A percentile compares a stretch with the other conserved stretches of the same genome.
Conservation (phyloP, 92 coral and sea anemone genomes). For the Isaurus tuberculatus region DNA sequence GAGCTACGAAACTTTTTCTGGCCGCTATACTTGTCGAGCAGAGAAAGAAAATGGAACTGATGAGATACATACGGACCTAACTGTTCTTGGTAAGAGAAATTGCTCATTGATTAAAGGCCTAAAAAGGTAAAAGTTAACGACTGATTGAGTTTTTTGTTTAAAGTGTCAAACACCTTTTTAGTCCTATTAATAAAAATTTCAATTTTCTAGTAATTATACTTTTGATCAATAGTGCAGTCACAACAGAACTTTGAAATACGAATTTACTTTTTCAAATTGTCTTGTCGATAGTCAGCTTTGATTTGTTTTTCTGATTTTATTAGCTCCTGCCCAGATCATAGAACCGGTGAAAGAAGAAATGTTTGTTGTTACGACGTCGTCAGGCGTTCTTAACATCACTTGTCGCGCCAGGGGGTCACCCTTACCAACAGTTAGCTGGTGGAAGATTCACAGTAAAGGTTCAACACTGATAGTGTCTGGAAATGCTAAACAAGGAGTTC, state of each 20-base stretch:
- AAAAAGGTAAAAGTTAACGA: neutral
- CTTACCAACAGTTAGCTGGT: conserved; percentile 69
- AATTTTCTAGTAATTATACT: too few species aligned
- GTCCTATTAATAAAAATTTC: too few species aligned
- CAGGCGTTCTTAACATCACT: conserved; percentile 43
- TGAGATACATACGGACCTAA: conserved; percentile 8
- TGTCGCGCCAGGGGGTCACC: conserved; percentile 81
- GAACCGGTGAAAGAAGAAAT: neutral
- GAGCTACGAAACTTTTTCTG: conserved; percentile 19
- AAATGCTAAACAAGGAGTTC: conserved; percentile 25
- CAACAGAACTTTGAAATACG: too few species aligned
- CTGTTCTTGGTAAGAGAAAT: conserved; percentile 10
- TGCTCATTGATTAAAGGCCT: too few species aligned
- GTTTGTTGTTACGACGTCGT: conserved; percentile 7
- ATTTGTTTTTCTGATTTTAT: neutral
- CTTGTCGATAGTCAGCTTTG: neutral
- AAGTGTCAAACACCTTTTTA: too few species aligned
- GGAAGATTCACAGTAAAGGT: conserved; percentile 42
- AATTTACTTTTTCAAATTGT: too few species aligned
- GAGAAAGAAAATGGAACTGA: conserved; percentile 21
- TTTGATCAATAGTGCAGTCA: too few species aligned
- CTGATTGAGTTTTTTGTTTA: too few species aligned
- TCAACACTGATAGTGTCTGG: conserved; percentile 15
- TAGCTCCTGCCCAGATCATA: conserved; percentile 20
- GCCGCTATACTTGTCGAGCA: conserved; percentile 36